Conservation (phyloP, 2,113 vertebrate genomes). For the Silurus meridionalis region DNA sequence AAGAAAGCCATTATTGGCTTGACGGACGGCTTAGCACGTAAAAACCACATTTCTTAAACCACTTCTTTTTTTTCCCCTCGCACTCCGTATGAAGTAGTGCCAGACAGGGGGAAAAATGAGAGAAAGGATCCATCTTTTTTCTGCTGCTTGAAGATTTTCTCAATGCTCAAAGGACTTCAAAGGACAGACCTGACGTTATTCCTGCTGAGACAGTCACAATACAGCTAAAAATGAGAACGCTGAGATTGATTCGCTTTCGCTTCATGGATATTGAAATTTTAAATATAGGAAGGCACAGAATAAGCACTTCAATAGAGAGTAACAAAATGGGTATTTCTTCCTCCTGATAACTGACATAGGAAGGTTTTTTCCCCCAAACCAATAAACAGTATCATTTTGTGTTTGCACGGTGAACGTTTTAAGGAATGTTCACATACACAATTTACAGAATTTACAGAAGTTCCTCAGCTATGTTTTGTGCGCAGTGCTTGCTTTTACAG, state of each 20-base stretch:
- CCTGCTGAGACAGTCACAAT: slow-evolving; percentile 67
- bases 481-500: background rate
- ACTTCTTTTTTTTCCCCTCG: slow-evolving; percentile 61
- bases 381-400: background rate
- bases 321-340: background rate
- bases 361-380: background rate
- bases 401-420: background rate
- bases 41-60: slow-evolving; percentile 61
- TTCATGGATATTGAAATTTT: background rate
- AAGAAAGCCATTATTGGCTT: slow-evolving; percentile 62
- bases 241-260: slow-evolving; percentile 40
- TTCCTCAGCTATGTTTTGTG: background rate
- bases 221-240: slow-evolving; percentile 53
- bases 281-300: slow-evolving; percentile 6
- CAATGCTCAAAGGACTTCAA: slow-evolving; percentile 71
- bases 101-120: slow-evolving; percentile 63
- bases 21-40: slow-evolving; percentile 72
- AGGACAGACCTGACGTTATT: slow-evolving; percentile 73
- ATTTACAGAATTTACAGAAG: too few relatives aligned
- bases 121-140: slow-evolving; percentile 60
- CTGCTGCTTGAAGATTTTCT: slow-evolving; percentile 73
- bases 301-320: background rate
- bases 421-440: background rate
- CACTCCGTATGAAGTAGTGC: slow-evolving; percentile 71
- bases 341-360: background rate